Conservation (phyloP, 2,113 vertebrate species). For the Tympanuchus pallidicinctus region DNA sequence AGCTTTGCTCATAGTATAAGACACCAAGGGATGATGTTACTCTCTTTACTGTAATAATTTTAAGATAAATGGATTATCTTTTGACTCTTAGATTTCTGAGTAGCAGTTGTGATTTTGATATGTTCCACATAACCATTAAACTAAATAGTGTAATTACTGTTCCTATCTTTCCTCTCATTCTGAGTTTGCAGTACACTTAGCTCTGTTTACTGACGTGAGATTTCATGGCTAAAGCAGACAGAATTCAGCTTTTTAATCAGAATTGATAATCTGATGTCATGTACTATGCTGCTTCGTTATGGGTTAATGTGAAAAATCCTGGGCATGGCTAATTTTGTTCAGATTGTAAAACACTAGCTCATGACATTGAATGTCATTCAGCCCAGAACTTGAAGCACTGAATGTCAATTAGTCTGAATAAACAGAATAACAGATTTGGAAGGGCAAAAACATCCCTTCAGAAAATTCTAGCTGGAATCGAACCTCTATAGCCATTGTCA, state of each 20-base stretch:
- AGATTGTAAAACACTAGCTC: neutral
- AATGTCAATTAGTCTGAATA: neutral
- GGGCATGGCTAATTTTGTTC: neutral
- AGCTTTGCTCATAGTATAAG: neutral
- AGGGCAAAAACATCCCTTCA: neutral
- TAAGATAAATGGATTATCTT: neutral
- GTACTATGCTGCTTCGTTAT: neutral
- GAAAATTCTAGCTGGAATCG: neutral
- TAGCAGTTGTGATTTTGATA: neutral
- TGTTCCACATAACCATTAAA: neutral
- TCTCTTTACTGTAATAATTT: neutral
- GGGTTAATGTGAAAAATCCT: neutral
- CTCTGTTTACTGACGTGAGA: neutral
- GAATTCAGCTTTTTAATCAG: neutral
- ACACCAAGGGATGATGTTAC: neutral
- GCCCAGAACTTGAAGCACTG: neutral
- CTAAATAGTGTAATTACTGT: neutral
- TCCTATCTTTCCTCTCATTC: neutral
- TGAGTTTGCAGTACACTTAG: neutral
- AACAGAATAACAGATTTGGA: neutral
- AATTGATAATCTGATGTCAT: neutral
- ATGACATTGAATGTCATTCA: neutral
- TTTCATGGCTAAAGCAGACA: neutral
- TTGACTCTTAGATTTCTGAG: neutral
- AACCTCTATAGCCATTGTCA: neutral